Evolutionary conservation across 2,888 invertebrate species (phyloP), one percentile per base, ranked within the genome.

Genomic region (Napeogenes sylphis): DNA sequence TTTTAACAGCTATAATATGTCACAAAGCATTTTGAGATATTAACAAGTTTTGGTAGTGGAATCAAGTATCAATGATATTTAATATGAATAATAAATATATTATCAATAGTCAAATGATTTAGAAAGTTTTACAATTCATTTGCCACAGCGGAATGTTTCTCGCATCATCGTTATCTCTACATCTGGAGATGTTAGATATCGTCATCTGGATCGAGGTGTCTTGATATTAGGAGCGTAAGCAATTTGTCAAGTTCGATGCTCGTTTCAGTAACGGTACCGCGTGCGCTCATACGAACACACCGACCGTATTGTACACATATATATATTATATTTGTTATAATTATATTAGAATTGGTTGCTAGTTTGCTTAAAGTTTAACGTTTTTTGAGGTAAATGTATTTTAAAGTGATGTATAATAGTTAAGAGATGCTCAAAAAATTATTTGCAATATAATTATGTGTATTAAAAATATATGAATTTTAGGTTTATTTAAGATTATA

Each of bases 221-320:
- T 82, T 81, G 82, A 82, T 85, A 85, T 89, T 86, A 85, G 84
- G 85, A 87, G 87, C 87, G 85, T 84, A 85, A 88, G 87, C 85
- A 87, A 90, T 89, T 89, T 90, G 89, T 89, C 88, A 83, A 84
- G 83, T 84, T 83, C 82, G 82, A 82, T 85, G 81, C 83, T 81
- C 82, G 83, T 84, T 82, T 80, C 79, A 80, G 83, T 85, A 87
- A 84, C 85, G 85, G 87, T 83, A 82, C 67, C 67, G 65, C 69
- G 73, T 66, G 71, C 71, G 68, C 62, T 70, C 70, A 67, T 66
- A 70, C 69, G 70, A 67, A 63, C 63, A 68, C 64, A 61, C 66
- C 59, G 67, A 69, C 66, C 67, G 64, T 60, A 67, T 67, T 62
- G 62, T 58, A 63, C 58, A 65, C 10, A 30, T n/a, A 6, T 51